A percentile compares a stretch with the other conserved stretches of the same genome.
Evolutionary conservation across 1,140 invertebrate species (phyloP).

Genomic region (Holcopasites calliopsidis): DNA sequence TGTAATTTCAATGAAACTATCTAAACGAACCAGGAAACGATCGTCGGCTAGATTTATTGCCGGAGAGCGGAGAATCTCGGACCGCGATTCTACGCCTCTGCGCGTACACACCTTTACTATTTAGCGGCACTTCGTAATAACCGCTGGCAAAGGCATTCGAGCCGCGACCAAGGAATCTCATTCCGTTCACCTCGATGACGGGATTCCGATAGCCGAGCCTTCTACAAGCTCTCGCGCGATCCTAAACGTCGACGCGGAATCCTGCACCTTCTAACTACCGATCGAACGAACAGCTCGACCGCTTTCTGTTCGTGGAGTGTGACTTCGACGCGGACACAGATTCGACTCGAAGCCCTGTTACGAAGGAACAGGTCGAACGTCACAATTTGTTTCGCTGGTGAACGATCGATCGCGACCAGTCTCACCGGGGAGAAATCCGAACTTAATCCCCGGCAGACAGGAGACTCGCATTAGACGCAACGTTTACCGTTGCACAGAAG

Average conservation of each 20-base stretch:
- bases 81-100: slow-evolving; percentile 33
- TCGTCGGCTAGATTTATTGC: background rate
- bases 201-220: slow-evolving; percentile 42
- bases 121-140: slow-evolving; percentile 51
- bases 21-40: slow-evolving; percentile 28
- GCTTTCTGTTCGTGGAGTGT: no score
- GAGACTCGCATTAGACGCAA: slow-evolving; percentile 44
- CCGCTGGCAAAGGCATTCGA: slow-evolving; percentile 46
- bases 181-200: slow-evolving; percentile 60
- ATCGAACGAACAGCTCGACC: background rate
- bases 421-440: background rate
- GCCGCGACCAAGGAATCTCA: slow-evolving; percentile 54
- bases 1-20: background rate
- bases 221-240: background rate
- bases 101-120: slow-evolving; percentile 33
- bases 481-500: slow-evolving; percentile 43
- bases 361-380: slow-evolving; percentile 2
- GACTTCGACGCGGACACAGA: no score
- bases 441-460: slow-evolving; percentile 12
- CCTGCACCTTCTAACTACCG: background rate
- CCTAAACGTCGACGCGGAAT: no score
- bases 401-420: slow-evolving; percentile 32
- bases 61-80: background rate
- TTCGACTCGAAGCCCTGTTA: no score
- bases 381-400: slow-evolving; percentile 25